Evolutionary conservation across 2,888 invertebrate species (phyloP), one percentile per base, ranked within the genome.

Genomic region (Schrankia costaestrigalis): DNA sequence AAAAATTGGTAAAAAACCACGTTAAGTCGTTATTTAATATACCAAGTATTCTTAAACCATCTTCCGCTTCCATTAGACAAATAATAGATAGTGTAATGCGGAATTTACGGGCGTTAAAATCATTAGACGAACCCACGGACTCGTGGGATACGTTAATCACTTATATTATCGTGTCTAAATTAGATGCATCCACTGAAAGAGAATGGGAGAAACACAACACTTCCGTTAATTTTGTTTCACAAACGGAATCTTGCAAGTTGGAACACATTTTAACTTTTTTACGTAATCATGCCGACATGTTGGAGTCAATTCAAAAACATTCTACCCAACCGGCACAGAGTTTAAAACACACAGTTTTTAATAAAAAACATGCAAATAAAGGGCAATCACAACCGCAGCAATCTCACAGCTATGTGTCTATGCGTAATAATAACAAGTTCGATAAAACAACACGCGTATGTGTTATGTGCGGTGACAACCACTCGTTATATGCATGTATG

Each of bases 401-500:
- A 4, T 11, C 11, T 10, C 22, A 22, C 11, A 22, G 22, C 10
- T 22, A 22, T 3, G 8, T 19, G 8, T 19, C 19, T 10, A 10
- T 5, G 4, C 11, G n/a, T 15, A 17, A n/a, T 10, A 26, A 12
- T 23, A 31, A 26, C 22, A 8, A 9, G 3, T 1, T 1, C 8
- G 19, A n/a, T 19, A 11, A 4, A 0, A n/a, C n/a, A 9, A 25
- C 25, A 1, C 21, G 7, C 3, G 7, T 5, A 2, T 31, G 31
- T 27, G 11, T 6, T 7, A 5, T 3, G 6, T 40, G 31, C 8
- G 18, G 17, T n/a, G 26, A 8, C 2, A 10, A 31, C 9, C 40
- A 41, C 26, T n/a, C 13, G 1, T 11, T 38, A 7, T 39, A 19
- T 32, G 6, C 29, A 5, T 42, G 42, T 32, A 1, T 11, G 0